phyloP scores from a whole-genome alignment of 2,888 invertebrate genomes.

The Dastarcus helophoroides region DNA sequence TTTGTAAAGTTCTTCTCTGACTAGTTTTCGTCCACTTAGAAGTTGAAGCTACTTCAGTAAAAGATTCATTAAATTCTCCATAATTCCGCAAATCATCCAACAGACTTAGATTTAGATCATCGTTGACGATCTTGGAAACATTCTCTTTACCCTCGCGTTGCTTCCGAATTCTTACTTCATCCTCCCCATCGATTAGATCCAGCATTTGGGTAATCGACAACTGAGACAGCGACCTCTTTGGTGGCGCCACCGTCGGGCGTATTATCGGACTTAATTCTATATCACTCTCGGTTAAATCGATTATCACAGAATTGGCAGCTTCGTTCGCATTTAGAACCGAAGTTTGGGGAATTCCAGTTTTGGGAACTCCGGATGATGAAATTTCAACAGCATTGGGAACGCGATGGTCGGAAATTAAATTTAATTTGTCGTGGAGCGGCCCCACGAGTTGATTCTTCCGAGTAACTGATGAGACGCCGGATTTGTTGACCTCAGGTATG shows the following conservation, averaged over 20 bases:
- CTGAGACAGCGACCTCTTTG: slow-evolving; percentile 12
- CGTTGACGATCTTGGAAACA: slow-evolving; percentile 13
- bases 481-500: no score
- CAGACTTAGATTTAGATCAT: neutral
- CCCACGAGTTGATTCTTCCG: no score
- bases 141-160: neutral
- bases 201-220: slow-evolving; percentile 20
- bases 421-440: no score
- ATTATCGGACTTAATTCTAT: slow-evolving; percentile 10
- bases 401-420: no score
- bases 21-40: slow-evolving; percentile 4
- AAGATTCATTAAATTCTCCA: slow-evolving; percentile 5
- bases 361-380: no score
- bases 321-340: no score
- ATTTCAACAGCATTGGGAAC: no score
- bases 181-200: slow-evolving; percentile 36
- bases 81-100: slow-evolving; percentile 7
- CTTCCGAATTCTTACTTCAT: neutral
- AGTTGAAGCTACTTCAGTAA: neutral
- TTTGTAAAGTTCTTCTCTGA: neutral
- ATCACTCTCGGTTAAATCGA: slow-evolving; percentile 11
- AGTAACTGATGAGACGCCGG: no score
- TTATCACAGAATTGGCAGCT: slow-evolving; percentile 5
- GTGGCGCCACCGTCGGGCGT: neutral
- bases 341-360: no score